These are phyloP conservation scores for Anoura caudifer DNA, from an alignment of 2,113 vertebrate species.

Conservation along the genomic window DNA sequence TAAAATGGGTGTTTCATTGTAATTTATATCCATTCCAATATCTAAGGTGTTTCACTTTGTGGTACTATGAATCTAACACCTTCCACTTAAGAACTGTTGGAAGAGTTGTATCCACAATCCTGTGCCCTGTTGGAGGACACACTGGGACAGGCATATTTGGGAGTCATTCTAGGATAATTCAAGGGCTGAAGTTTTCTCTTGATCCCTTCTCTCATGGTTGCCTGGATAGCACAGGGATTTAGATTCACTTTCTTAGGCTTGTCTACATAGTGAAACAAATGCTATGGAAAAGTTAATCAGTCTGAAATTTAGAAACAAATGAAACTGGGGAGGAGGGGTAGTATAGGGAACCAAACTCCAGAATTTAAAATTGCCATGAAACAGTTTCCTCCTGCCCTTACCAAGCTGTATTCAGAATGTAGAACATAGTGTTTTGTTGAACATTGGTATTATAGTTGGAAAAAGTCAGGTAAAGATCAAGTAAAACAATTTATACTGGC, in stretches of 20 bases:
- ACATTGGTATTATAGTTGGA: neutral
- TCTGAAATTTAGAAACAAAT: neutral
- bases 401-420: neutral
- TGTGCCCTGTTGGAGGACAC: neutral
- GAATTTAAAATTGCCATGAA: no score
- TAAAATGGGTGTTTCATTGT: neutral
- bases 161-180: neutral
- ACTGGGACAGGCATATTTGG: neutral
- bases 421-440: neutral
- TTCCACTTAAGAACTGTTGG: neutral
- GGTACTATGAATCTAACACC: neutral
- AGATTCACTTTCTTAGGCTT: neutral
- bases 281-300: neutral
- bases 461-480: neutral
- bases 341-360: neutral
- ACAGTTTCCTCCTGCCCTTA: neutral
- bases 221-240: neutral
- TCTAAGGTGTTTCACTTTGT: neutral
- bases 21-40: neutral
- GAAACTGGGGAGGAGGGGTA: neutral
- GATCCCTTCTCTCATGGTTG: neutral
- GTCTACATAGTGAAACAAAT: neutral
- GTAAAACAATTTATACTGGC: neutral
- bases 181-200: neutral
- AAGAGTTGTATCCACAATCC: neutral